A percentile compares a stretch with the other conserved stretches of the same genome.
phyloP scores from a whole-genome alignment of 2,113 vertebrate species.

The Cephalopholis sonnerati region DNA sequence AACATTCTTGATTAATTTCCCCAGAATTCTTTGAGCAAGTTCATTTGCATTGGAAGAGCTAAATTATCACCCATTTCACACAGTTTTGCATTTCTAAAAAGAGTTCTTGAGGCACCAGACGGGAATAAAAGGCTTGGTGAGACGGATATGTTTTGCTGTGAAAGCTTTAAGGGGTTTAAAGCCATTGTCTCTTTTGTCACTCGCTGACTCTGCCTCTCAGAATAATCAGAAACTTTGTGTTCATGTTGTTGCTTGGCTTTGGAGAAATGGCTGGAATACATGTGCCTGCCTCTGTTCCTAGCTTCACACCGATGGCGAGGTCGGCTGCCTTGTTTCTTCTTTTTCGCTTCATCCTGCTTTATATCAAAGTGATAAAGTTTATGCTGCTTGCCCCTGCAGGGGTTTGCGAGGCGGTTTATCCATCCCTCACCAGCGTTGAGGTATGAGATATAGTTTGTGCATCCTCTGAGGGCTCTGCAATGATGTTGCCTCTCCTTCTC shows the following conservation, averaged over 20 bases:
- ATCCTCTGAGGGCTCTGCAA: conserved; percentile 40
- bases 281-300: neutral
- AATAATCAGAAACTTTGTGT: conserved; percentile 46
- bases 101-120: neutral
- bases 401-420: conserved; percentile 5
- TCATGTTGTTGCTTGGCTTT: conserved; percentile 31
- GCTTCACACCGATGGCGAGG: conserved; percentile 36
- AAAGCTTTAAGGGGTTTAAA: conserved; percentile 46
- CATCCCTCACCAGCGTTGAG: neutral
- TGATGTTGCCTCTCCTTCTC: conserved; percentile 2
- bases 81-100: conserved; percentile 7
- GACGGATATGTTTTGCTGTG: conserved; percentile 16
- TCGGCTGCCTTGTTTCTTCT: conserved; percentile 13
- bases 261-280: conserved; percentile 32
- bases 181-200: conserved; percentile 42
- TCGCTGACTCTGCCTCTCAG: conserved; percentile 36
- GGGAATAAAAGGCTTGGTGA: conserved; percentile 25
- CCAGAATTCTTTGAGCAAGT: neutral
- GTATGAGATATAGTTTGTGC: conserved; percentile 18
- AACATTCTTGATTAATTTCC: neutral
- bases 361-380: conserved; percentile 52
- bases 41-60: neutral
- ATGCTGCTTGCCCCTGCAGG: conserved; percentile 29
- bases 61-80: neutral
- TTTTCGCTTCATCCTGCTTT: conserved; percentile 19